These are phyloP conservation scores for Mycteria americana DNA, from an alignment of 2,797 vertebrate species.

Conservation along the genomic window DNA sequence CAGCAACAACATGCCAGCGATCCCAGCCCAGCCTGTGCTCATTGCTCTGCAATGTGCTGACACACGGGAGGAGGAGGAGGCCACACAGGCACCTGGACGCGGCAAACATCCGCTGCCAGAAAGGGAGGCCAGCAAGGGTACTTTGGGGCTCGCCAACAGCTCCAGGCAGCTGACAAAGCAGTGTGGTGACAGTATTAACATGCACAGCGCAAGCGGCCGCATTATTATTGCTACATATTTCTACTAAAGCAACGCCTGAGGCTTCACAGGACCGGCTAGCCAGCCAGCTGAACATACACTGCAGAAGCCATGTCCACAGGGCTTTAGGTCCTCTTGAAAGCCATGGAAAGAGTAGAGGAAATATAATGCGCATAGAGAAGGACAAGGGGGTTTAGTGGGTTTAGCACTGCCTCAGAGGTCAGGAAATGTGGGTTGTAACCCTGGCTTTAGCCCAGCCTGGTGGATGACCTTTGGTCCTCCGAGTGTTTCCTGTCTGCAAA, in stretches of 20 bases:
- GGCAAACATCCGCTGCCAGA: slow-evolving; percentile 29
- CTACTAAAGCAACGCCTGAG: not conserved
- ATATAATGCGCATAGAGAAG: not conserved
- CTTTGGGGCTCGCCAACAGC: not conserved
- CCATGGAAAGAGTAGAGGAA: not conserved
- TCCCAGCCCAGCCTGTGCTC: not conserved
- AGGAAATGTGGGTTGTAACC: slow-evolving; percentile 58
- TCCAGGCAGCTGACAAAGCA: slow-evolving; percentile 55
- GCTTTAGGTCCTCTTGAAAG: slow-evolving; percentile 24
- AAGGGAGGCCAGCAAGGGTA: not conserved
- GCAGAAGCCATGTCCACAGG: not conserved
- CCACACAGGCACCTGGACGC: slow-evolving; percentile 9
- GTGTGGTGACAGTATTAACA: not conserved
- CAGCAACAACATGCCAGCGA: not conserved
- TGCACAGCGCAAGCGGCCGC: not conserved
- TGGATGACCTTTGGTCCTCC: slow-evolving; percentile 49
- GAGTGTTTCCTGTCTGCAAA: slow-evolving; percentile 55
- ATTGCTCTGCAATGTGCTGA: slow-evolving; percentile 25
- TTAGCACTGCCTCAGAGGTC: slow-evolving; percentile 33
- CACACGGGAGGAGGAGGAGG: not conserved
- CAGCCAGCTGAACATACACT: slow-evolving; percentile 54
- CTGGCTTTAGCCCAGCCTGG: slow-evolving; percentile 45
- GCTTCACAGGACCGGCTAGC: not conserved
- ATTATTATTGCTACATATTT: not conserved
- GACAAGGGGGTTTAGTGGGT: not conserved